phyloP scores from a whole-genome alignment of 2,888 invertebrate genomes.

The Lasioglossum leucozonium region DNA sequence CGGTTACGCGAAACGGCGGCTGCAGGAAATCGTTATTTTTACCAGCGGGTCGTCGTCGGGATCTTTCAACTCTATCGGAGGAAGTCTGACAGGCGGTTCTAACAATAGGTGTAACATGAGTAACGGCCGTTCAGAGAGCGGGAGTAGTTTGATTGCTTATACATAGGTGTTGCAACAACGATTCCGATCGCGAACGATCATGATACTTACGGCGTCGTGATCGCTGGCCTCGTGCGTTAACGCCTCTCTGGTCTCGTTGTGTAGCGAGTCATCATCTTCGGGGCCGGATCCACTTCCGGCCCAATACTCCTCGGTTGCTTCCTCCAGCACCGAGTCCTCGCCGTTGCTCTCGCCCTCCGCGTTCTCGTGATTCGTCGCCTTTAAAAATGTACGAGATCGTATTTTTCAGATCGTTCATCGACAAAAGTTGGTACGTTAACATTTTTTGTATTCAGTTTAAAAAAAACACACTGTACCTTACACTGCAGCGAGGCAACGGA shows the following conservation, averaged over 20 bases:
- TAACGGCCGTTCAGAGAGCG: conserved; percentile 6
- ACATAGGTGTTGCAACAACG: conserved; percentile 27
- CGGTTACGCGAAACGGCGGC: conserved; percentile 1
- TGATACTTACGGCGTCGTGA: conserved; percentile 89
- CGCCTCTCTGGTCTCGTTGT: conserved; percentile 90
- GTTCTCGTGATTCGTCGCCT: conserved; percentile 72
- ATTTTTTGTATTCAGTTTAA: too few relatives aligned
- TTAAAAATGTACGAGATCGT: conserved; percentile 11
- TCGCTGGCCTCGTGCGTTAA: conserved; percentile 91
- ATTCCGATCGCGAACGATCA: conserved; percentile 22
- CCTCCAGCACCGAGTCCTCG: conserved; percentile 78
- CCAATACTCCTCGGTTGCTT: conserved; percentile 83
- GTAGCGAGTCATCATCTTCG: conserved; percentile 79
- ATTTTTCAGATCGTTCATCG: too few relatives aligned
- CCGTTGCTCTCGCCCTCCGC: conserved; percentile 74
- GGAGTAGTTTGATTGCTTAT: background rate
- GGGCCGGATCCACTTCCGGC: conserved; percentile 83
- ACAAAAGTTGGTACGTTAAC: too few relatives aligned
- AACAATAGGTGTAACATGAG: conserved; percentile 7
- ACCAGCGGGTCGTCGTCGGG: background rate
- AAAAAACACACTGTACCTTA: conserved; percentile 78
- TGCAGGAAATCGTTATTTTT: conserved; percentile 8
- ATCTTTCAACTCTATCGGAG: conserved; percentile 11
- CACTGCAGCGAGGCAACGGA: conserved; percentile 72
- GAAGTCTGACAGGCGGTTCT: conserved; percentile 8